Conservation (phyloP, 2,888 invertebrate species). For the Galerucella nymphaeae region DNA sequence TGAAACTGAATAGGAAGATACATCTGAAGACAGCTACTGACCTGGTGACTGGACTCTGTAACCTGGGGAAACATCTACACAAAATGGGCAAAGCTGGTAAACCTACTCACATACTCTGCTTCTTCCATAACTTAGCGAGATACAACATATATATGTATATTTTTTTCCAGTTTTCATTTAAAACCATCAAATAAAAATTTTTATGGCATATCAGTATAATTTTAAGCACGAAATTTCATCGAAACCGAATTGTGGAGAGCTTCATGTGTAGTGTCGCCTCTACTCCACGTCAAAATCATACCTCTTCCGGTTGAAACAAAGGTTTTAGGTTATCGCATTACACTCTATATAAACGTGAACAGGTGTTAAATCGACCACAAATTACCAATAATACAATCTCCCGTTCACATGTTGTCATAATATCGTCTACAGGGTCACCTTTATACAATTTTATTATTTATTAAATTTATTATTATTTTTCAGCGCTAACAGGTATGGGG, state of each 20-base stretch:
- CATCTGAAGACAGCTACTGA: no score
- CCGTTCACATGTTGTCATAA: slow-evolving; percentile 40
- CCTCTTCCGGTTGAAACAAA: neutral
- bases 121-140: no score
- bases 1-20: no score
- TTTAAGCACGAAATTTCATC: neutral
- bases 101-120: no score
- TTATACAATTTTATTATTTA: neutral
- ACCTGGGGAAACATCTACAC: no score
- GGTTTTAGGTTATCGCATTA: neutral
- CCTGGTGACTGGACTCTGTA: no score
- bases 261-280: neutral
- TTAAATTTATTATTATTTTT: neutral
- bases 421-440: slow-evolving; percentile 9
- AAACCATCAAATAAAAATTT: no score
- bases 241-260: neutral
- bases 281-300: slow-evolving; percentile 1
- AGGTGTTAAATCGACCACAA: slow-evolving; percentile 29
- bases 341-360: slow-evolving; percentile 3
- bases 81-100: no score
- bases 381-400: slow-evolving; percentile 28
- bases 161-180: no score
- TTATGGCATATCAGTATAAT: neutral
- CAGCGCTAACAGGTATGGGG: no score
- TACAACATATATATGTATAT: no score